Evolutionary conservation across 2,113 vertebrate species (phyloP).

Genomic region (Syngnathus floridae): DNA sequence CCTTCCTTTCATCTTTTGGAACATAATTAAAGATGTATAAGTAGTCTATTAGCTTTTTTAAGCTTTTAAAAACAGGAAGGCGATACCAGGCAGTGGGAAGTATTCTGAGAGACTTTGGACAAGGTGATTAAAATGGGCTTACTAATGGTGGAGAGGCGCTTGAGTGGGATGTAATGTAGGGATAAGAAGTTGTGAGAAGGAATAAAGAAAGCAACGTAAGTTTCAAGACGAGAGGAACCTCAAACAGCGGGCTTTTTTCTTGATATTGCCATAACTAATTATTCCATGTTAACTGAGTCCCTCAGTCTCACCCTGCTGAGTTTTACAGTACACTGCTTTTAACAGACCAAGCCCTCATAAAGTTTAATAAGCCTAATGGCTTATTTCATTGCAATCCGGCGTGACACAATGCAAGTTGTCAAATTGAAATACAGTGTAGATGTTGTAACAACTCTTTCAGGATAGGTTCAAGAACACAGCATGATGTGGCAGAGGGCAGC

Average conservation of each 20-base stretch:
- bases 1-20: background rate
- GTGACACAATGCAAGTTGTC: slow-evolving; percentile 28
- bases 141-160: background rate
- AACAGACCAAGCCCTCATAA: slow-evolving; percentile 22
- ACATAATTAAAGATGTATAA: slow-evolving; percentile 38
- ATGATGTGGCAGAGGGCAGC: slow-evolving; percentile 31
- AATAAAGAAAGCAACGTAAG: background rate
- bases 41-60: slow-evolving; percentile 3
- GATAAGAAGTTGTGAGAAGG: background rate
- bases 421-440: slow-evolving; percentile 11
- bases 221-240: background rate
- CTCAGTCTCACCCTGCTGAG: background rate
- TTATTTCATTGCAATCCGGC: slow-evolving; percentile 26
- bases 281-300: slow-evolving; percentile 17
- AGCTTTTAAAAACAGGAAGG: slow-evolving; percentile 26
- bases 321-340: slow-evolving; percentile 31
- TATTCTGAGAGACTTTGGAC: slow-evolving; percentile 4
- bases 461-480: slow-evolving; percentile 2
- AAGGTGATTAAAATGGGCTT: slow-evolving; percentile 9
- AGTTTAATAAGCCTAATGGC: slow-evolving; percentile 36
- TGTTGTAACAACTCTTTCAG: slow-evolving; percentile 36
- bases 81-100: background rate
- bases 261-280: slow-evolving; percentile 13
- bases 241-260: background rate
- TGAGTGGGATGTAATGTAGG: slow-evolving; percentile 5